Conservation (phyloP, 2,797 vertebrate species). For the Sebastes itinus region DNA sequence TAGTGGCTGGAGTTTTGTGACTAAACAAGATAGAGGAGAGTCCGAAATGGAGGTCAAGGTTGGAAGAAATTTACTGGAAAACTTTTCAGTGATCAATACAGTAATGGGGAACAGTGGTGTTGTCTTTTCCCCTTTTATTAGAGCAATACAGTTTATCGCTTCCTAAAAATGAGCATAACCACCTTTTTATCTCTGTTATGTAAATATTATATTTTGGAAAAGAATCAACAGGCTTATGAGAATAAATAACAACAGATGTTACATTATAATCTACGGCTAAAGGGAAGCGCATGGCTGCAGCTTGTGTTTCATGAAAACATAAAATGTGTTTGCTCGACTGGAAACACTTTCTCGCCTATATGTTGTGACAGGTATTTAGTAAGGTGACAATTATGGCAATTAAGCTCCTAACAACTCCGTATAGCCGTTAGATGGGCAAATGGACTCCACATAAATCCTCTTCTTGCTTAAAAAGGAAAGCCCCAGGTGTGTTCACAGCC, state of each 20-base stretch:
- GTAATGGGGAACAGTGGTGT: not conserved
- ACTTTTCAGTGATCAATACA: conserved; percentile 10
- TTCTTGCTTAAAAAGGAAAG: not conserved
- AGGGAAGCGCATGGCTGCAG: no score
- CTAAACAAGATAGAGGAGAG: conserved; percentile 10
- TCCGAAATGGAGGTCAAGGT: conserved; percentile 31
- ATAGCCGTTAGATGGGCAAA: not conserved
- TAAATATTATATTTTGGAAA: not conserved
- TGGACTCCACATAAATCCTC: not conserved
- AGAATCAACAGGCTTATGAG: not conserved
- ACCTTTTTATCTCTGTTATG: not conserved
- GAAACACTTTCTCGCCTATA: not conserved
- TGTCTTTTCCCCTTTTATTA: not conserved
- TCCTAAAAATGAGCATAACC: not conserved
- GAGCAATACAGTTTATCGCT: not conserved
- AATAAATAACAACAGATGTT: not conserved
- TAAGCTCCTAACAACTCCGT: not conserved
- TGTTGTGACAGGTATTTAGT: not conserved
- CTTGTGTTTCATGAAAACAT: not conserved
- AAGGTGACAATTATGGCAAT: not conserved
- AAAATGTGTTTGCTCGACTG: not conserved
- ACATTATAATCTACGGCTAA: not conserved
- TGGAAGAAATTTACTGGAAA: conserved; percentile 17
- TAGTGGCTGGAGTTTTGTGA: not conserved
- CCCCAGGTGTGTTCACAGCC: not conserved